Base-by-base conservation (phyloP, 2,797 vertebrate genomes). In the Sebastes miniatus region DNA sequence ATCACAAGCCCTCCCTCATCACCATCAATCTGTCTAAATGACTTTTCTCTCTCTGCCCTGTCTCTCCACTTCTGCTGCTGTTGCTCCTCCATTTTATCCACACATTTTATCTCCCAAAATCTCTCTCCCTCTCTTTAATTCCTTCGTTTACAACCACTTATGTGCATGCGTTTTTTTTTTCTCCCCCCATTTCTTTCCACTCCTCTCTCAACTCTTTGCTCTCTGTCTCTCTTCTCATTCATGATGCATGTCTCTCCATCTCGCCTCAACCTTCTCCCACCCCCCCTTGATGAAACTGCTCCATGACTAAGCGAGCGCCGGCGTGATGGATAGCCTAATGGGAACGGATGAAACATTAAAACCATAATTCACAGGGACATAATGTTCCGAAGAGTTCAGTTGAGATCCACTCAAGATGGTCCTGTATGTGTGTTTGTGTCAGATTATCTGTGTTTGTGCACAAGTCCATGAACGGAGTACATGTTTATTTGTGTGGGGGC, bases 21-120 rank as follows among this genome's bases (percentile, higher is more conserved):
- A 88, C 81, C 88, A 93, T 93, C 84, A 90, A 87, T 94, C 90
- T 89, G 81, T 93, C 86, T 70, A 83, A 90, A 93, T 87, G 86
- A 85, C 78, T 86, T 31, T 52, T 86, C 76, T 84, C 84, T 77
- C 84, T 77, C 89, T 65, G 68, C 69, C 69, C 67, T 25, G 39
- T 84, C 77, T 85, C 76, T 73, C 52, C 63, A 43, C 76, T 12
- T 63, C 79, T 34, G 36, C 76, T 73, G 56, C 76, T 73, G 77
- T 20, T 69, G 22, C 67, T 83, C 57, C 9, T 43, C 62, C 61
- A 65, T 78, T 81, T 81, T 71, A 65, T 61, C 73, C 82, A 36
- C 80, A 64, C 58, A 64, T 89, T 82, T 81, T 69, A 81, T 87
- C 77, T 71, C 65, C 80, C 79, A n/a, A 54, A 54, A 54, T 54